Conservation (phyloP, 2,113 vertebrate genomes). For the Sisor rabdophorus region DNA sequence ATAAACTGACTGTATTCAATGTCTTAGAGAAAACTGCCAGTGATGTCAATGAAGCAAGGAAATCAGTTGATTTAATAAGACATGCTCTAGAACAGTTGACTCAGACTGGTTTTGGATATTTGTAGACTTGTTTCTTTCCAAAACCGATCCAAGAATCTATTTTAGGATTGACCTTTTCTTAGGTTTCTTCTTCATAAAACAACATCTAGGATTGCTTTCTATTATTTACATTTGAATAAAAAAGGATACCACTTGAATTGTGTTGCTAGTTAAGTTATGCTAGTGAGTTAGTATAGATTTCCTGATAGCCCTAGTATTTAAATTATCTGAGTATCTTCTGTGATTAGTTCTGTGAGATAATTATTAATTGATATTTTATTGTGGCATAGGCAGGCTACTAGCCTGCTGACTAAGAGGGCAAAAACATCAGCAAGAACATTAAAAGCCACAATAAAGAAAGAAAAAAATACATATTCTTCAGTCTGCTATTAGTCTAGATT, state of each 20-base stretch:
- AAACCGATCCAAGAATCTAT: neutral
- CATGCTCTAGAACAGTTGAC: neutral
- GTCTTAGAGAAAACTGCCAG: neutral
- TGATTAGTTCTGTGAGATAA: neutral
- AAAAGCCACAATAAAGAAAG: neutral
- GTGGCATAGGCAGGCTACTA: neutral
- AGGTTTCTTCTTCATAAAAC: neutral
- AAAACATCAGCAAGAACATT: neutral
- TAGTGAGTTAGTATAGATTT: neutral
- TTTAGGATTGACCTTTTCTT: neutral
- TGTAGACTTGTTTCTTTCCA: neutral
- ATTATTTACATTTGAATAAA: neutral
- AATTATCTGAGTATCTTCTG: neutral
- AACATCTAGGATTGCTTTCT: slow-evolving; percentile 19
- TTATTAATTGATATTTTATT: neutral
- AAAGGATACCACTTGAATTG: neutral
- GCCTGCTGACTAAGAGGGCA: neutral
- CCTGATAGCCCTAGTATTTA: neutral
- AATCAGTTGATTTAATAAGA: neutral
- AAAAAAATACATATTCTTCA: too few relatives aligned
- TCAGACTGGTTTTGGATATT: neutral
- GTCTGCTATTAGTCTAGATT: too few relatives aligned
- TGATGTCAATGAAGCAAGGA: neutral
- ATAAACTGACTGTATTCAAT: neutral
- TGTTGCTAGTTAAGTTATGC: neutral